These are phyloP conservation scores for Ruditapes philippinarum DNA, from an alignment of 1,140 invertebrate genomes.

Conservation along the genomic window DNA sequence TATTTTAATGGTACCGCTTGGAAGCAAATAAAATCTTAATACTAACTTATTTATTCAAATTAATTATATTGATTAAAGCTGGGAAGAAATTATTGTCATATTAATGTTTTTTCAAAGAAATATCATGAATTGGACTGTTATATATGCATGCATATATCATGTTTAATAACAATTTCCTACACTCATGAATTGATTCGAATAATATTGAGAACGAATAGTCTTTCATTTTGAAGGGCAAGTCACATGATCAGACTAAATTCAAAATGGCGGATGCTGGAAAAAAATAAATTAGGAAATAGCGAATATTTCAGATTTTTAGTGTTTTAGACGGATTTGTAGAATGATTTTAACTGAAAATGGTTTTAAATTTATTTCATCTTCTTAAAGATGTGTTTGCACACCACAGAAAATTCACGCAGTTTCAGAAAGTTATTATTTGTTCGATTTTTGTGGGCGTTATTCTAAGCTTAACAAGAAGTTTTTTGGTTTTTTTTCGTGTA, in stretches of 20 bases:
- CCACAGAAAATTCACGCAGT: slow-evolving; percentile 46
- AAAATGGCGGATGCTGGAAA: slow-evolving; percentile 44
- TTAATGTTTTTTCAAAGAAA: too few relatives aligned
- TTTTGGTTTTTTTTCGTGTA: slow-evolving; percentile 27
- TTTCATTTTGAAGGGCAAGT: too few relatives aligned
- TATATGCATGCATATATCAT: too few relatives aligned
- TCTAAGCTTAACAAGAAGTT: slow-evolving; percentile 3
- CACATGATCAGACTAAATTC: slow-evolving; percentile 57
- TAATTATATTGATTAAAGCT: too few relatives aligned
- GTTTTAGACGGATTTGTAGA: not conserved
- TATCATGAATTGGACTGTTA: too few relatives aligned
- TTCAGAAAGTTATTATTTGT: slow-evolving; percentile 47
- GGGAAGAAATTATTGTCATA: too few relatives aligned
- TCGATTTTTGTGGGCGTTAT: slow-evolving; percentile 50
- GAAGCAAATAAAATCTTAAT: too few relatives aligned
- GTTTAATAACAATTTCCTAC: too few relatives aligned
- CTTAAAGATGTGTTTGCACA: slow-evolving; percentile 36
- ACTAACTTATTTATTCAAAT: too few relatives aligned
- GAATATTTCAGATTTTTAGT: not conserved
- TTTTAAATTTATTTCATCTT: not conserved
- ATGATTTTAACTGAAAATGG: not conserved
- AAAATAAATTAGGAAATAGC: slow-evolving; percentile 34
- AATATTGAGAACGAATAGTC: too few relatives aligned
- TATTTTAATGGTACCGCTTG: too few relatives aligned
- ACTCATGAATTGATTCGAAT: too few relatives aligned